Conservation (phyloP, 2,888 invertebrate species). For the Ornithoptera priamus region DNA sequence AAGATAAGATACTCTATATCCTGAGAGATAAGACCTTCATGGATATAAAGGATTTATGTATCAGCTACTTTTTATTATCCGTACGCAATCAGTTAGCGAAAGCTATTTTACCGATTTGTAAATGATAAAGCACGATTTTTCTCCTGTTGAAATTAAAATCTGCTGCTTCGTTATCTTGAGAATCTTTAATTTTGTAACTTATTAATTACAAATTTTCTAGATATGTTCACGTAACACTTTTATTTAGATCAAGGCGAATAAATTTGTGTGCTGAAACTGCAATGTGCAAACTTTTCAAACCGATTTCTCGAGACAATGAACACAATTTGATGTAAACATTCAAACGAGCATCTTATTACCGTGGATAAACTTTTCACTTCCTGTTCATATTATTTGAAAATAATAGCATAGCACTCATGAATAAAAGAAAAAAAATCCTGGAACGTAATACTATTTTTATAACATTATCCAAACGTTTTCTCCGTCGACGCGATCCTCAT, state of each 20-base stretch:
- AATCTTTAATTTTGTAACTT: not conserved
- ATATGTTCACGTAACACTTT: not conserved
- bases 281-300: not conserved
- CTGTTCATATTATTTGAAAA: too few relatives aligned
- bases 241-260: not conserved
- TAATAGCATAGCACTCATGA: too few relatives aligned
- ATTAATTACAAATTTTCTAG: not conserved
- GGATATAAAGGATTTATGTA: not conserved
- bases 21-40: not conserved
- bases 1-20: not conserved
- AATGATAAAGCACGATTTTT: slow-evolving; percentile 5
- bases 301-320: too few relatives aligned
- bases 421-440: not conserved
- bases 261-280: not conserved
- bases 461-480: not conserved
- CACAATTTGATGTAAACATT: not conserved
- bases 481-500: slow-evolving; percentile 4
- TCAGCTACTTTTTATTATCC: not conserved
- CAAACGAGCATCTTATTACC: too few relatives aligned
- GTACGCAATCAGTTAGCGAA: not conserved
- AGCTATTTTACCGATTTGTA: not conserved
- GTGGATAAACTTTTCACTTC: too few relatives aligned
- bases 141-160: not conserved
- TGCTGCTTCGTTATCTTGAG: not conserved
- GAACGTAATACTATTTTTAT: not conserved